These are phyloP conservation scores for Sparus aurata DNA, from an alignment of 2,797 vertebrate genomes.

Conservation along the genomic window DNA sequence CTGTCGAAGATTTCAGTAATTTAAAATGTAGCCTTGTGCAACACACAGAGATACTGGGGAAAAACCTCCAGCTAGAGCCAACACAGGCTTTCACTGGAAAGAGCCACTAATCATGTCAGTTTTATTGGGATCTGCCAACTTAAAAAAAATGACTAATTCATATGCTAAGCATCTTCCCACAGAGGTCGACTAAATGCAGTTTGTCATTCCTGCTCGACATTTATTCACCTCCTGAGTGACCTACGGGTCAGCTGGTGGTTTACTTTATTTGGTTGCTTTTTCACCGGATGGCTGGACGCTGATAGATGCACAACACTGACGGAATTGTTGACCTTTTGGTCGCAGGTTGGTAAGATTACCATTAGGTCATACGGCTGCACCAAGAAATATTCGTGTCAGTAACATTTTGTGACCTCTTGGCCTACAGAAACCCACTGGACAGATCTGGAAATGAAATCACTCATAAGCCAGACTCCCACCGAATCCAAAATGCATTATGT, in stretches of 20 bases:
- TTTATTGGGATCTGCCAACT: neutral
- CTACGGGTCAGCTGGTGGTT: neutral
- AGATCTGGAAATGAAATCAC: neutral
- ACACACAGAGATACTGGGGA: neutral
- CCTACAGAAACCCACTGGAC: neutral
- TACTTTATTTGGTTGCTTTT: neutral
- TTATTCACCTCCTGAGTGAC: conserved; percentile 4
- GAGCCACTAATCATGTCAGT: neutral
- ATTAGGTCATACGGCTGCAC: neutral
- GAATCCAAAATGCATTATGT: conserved; percentile 3
- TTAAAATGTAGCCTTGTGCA: conserved; percentile 2
- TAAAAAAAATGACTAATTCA: neutral
- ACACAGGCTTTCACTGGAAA: neutral
- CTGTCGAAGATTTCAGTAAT: neutral
- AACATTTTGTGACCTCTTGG: neutral
- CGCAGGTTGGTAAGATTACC: neutral
- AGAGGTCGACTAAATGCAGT: neutral
- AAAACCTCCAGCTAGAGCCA: neutral
- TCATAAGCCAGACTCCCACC: neutral
- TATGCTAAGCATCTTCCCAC: neutral
- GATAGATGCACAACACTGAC: neutral
- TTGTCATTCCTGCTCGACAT: neutral
- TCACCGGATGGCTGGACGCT: neutral
- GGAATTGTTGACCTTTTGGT: conserved; percentile 18
- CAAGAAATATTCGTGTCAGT: conserved; percentile 1